Evolutionary conservation across 2,888 invertebrate genomes (phyloP), one percentile per base, ranked within the genome.

Genomic region (Eubasilissa splendida): DNA sequence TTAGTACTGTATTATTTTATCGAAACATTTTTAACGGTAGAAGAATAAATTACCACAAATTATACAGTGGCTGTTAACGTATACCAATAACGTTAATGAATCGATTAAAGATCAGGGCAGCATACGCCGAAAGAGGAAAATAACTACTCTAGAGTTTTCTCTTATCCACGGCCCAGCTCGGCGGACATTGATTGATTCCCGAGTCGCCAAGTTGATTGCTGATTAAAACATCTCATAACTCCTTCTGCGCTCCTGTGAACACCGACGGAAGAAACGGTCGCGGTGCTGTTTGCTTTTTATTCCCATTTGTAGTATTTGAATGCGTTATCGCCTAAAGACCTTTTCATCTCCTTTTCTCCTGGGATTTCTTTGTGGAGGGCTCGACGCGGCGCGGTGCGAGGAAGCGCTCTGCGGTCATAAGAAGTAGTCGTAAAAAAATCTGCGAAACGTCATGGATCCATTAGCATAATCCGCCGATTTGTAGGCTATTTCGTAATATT

Each of bases 401-500:
- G 60, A 75, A 75, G 60, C 52, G 74, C 74, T 59, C n/a, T 7
- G 42, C 50, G 31, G 56, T 12, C 71, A 22, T 22, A 12, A 65
- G 65, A 42, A 14, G 42, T 56, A 0, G 71, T 70, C 11, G 56
- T 10, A 56, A 33, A 56, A 76, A 68, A 76, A 60, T n/a, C 52
- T 66, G 80, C 77, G 56, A 73, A 80, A 71, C n/a, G 70, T 53
- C 14, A 31, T 53, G 52, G 70, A 52, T 52, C 31, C 5, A 80
- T 80, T 80, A 70, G 54, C 80, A 82, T 80, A 80, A 80, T 75
- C 56, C 63, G 52, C 56, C 75, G 80, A 82, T 82, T 82, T 50
- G 53, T 76, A 79, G 53, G 66, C 79, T 50, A 66, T 82, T 82
- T 82, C 77, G 82, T 80, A 82, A 82, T 79, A 70, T 71, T 82